Base-by-base conservation (phyloP, 1,140 invertebrate species). In the Pollicipes pollicipes region DNA sequence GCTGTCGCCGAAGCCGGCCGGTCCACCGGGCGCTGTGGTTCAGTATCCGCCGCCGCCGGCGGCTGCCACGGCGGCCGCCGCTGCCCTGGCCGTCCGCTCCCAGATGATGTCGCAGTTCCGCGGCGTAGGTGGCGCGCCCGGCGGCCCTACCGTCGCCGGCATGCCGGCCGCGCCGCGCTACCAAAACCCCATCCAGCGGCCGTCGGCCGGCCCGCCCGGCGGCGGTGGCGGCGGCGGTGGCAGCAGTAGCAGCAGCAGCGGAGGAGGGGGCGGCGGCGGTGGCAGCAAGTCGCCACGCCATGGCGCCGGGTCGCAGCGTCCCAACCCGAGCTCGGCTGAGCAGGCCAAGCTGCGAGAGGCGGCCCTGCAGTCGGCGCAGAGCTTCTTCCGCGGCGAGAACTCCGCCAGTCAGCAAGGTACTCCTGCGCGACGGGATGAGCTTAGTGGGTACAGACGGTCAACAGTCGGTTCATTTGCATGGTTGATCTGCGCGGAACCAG, bases 321-420 rank as follows among this genome's bases (percentile, higher is more conserved):
- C 75, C 28, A 75, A 73, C 63, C 74, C 76, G 30, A 73, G 73
- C 24, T 76, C 76, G 32, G 77, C 77, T 28, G 76, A 78, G 68
- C 77, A 78, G 71, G 77, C 76, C 32, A 78, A 78, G 66, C 72
- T 77, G 30, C 73, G 77, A 68, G 76, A 75, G 26, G 77, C 78
- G 74, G 77, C 77, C 67, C 73, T 78, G 30, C 77, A 76, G 69
- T 75, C 73, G 66, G 77, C 77, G 8, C 77, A 78, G 71, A 76
- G 74, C 70, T 78, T 78, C 73, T 78, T 78, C 71, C 73, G 69
- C 35, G 28, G 64, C 64, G 64, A 66, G 64, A 27, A 66, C 64
- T 21, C 64, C 3, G 64, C 64, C 63, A 64, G n/a, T 3, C 45
- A 58, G 2, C 45, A 58, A 24, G n/a, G n/a, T n/a, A n/a, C n/a